Percentiles rank a stretch among this genome's conserved stretches.
These are phyloP conservation scores for Asbolus verrucosus DNA, from an alignment of 1,140 invertebrate genomes.

Conservation along the genomic window DNA sequence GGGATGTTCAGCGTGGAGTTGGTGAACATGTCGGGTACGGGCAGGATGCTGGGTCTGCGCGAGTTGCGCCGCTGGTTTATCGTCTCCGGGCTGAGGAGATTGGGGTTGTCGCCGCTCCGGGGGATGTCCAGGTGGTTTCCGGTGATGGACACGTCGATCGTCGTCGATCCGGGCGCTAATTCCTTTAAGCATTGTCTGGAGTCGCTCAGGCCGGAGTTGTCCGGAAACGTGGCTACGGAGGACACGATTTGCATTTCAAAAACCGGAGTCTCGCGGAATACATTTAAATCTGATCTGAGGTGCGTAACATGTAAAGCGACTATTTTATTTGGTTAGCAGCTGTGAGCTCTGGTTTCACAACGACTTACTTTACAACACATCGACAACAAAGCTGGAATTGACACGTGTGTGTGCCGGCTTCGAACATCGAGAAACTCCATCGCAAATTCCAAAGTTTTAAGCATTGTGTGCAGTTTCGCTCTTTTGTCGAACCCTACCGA, in stretches of 20 bases:
- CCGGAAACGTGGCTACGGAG: slow-evolving; percentile 59
- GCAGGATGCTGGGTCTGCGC: slow-evolving; percentile 85
- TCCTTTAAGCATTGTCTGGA: slow-evolving; percentile 76
- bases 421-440: too few relatives aligned
- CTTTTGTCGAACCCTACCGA: too few relatives aligned
- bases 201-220: slow-evolving; percentile 66
- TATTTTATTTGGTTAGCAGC: too few relatives aligned
- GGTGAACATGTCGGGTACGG: slow-evolving; percentile 89
- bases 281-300: too few relatives aligned
- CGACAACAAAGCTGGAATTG: too few relatives aligned
- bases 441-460: too few relatives aligned
- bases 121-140: slow-evolving; percentile 85
- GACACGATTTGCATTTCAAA: neutral
- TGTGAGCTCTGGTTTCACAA: slow-evolving; percentile 1
- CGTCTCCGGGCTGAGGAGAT: slow-evolving; percentile 83
- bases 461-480: too few relatives aligned
- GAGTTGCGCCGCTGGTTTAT: slow-evolving; percentile 83
- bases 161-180: slow-evolving; percentile 70
- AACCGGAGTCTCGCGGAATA: too few relatives aligned
- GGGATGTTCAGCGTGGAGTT: slow-evolving; percentile 81
- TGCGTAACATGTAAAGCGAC: slow-evolving; percentile 9
- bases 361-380: too few relatives aligned
- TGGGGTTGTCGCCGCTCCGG: slow-evolving; percentile 78
- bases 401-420: too few relatives aligned
- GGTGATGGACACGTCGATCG: slow-evolving; percentile 70